Percentiles rank a stretch among this genome's conserved stretches.
These are phyloP conservation scores for Aurelia sp. DNA, from an alignment of 30 jellyfish, hydroid and myxozoan species.

Conservation along the genomic window DNA sequence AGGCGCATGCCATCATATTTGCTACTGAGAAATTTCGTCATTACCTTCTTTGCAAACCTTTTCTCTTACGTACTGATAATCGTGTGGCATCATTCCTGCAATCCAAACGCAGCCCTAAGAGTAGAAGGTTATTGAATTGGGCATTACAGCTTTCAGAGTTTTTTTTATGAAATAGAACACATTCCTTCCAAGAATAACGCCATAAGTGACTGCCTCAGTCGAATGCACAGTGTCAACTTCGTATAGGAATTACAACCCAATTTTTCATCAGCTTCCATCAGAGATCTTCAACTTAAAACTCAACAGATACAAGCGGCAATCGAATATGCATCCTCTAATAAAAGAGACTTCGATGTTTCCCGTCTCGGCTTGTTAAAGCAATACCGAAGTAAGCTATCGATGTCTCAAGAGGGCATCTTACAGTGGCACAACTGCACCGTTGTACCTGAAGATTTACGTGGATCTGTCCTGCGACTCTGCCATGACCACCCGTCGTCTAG, in stretches of 20 bases:
- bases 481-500: slow-evolving; percentile 49
- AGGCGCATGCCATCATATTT: not conserved
- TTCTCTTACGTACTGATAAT: slow-evolving; percentile 47
- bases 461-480: slow-evolving; percentile 18
- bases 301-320: not conserved
- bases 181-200: slow-evolving; percentile 2
- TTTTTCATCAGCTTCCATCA: slow-evolving; percentile 3
- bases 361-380: slow-evolving; percentile 9
- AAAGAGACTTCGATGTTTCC: slow-evolving; percentile 19
- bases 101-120: slow-evolving; percentile 27
- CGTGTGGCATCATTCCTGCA: slow-evolving; percentile 37
- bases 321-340: slow-evolving; percentile 26
- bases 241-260: slow-evolving; percentile 23
- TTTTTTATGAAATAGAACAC: slow-evolving; percentile 14
- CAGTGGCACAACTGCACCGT: slow-evolving; percentile 44
- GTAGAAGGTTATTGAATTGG: slow-evolving; percentile 9
- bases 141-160: not conserved
- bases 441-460: slow-evolving; percentile 16
- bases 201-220: slow-evolving; percentile 54
- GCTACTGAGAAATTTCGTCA: slow-evolving; percentile 39
- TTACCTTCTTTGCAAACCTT: slow-evolving; percentile 31
- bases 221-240: slow-evolving; percentile 33
- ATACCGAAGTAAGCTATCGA: slow-evolving; percentile 6
- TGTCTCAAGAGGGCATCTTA: slow-evolving; percentile 13
- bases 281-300: slow-evolving; percentile 15